Evolutionary conservation across 2,797 vertebrate genomes (phyloP), one percentile per base, ranked within the genome.

Genomic region (Uromys caudimaculatus): DNA sequence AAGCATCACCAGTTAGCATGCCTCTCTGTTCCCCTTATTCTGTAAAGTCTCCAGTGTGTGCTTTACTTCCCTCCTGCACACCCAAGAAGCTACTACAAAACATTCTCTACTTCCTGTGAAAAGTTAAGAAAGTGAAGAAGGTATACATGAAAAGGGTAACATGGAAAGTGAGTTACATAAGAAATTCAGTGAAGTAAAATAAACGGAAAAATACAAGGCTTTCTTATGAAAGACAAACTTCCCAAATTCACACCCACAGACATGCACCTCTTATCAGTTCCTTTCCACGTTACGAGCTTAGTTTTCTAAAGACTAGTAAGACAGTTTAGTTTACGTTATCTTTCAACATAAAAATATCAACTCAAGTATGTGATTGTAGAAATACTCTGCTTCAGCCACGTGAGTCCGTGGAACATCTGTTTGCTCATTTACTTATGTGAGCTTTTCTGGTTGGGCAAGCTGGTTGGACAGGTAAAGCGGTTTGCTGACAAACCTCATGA

Each of bases 341-440:
- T 94, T 95, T 47, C 76, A 93, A 91, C 21, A 93, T 92, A 29
- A 35, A 85, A 77, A 62, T 82, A 83, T 52, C 58, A 89, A 97
- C 12, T 90, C 73, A 97, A 93, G 58, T 78, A 91, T 84, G 89
- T 38, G 81, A 85, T 44, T 35, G 54, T 29, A 88, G n/a, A 89
- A 89, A 58, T 75, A 88, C 35, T 87, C 41, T 23, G 52, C 73
- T 75, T 89, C 38, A 76, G 69, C 17, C 11, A 44, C 52, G 44
- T 32, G 13, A 89, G 27, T 7, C 58, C 38, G 67, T 76, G 12
- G n/a, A 60, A 60, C 52, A 89, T 56, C 54, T 89, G 75, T 35
- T 76, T 44, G 60, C 19, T 47, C 12, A 47, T 89, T 60, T 76
- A 47, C 27, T 60, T 47, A 14, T 62, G 76, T 27, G 27, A 23